Percentiles rank a stretch among this genome's conserved stretches.
These are phyloP conservation scores for Philereme vetulata DNA, from an alignment of 2,888 invertebrate species.

Conservation along the genomic window DNA sequence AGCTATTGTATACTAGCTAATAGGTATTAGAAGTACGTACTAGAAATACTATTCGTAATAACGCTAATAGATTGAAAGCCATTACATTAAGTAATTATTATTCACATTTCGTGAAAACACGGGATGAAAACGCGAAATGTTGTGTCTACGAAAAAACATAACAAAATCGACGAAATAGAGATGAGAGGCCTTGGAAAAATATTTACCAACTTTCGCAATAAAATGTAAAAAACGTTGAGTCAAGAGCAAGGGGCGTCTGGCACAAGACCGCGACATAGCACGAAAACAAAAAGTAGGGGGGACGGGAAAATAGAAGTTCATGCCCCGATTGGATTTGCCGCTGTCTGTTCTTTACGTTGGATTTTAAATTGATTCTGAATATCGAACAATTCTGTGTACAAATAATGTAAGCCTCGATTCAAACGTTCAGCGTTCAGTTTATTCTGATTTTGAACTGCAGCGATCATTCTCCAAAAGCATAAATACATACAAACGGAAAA, in stretches of 20 bases:
- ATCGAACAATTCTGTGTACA: slow-evolving; percentile 65
- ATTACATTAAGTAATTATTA: slow-evolving; percentile 6
- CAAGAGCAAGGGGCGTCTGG: slow-evolving; percentile 80
- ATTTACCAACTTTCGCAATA: slow-evolving; percentile 79
- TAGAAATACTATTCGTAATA: neutral
- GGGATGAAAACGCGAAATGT: slow-evolving; percentile 8
- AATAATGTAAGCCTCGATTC: slow-evolving; percentile 45
- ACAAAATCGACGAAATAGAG: slow-evolving; percentile 65
- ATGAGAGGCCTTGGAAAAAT: slow-evolving; percentile 68
- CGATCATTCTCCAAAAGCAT: slow-evolving; percentile 28
- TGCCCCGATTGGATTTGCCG: slow-evolving; percentile 78
- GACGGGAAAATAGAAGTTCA: slow-evolving; percentile 70
- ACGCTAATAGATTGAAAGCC: neutral
- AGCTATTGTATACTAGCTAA: no score
- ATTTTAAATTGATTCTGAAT: slow-evolving; percentile 80
- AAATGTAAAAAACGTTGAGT: slow-evolving; percentile 79
- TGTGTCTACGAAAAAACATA: slow-evolving; percentile 35
- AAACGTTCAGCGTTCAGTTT: slow-evolving; percentile 3
- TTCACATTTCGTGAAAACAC: neutral
- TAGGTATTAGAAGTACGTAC: no score
- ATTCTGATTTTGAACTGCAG: slow-evolving; percentile 24
- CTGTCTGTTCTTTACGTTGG: slow-evolving; percentile 81
- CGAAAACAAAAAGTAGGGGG: slow-evolving; percentile 66
- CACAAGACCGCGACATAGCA: slow-evolving; percentile 79
- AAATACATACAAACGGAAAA: slow-evolving; percentile 48